Evolutionary conservation across 2,797 vertebrate genomes (phyloP).

Genomic region (Brotula barbata): DNA sequence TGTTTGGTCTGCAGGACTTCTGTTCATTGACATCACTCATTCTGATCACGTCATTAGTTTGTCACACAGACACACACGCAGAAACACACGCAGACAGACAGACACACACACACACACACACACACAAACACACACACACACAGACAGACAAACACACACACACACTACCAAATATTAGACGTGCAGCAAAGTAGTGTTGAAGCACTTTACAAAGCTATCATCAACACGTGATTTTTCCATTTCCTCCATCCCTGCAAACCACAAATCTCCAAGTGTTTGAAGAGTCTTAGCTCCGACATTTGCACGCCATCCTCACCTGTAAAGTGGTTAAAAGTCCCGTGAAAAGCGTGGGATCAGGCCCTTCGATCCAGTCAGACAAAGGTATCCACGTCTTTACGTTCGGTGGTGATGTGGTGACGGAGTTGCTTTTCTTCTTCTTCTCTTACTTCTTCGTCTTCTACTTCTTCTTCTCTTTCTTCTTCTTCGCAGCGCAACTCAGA

Average conservation of each 20-base stretch:
- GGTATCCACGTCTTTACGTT: conserved; percentile 43
- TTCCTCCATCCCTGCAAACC: neutral
- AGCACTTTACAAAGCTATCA: neutral
- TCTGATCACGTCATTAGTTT: conserved; percentile 50
- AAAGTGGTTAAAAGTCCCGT: neutral
- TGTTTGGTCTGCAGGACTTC: conserved; percentile 48
- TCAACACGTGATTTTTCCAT: neutral
- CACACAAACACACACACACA: too few relatives aligned
- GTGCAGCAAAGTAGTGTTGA: neutral
- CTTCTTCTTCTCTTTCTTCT: neutral
- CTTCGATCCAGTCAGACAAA: conserved; percentile 46
- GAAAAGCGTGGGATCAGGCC: neutral
- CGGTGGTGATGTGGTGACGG: conserved; percentile 56
- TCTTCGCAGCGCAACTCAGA: conserved; percentile 40
- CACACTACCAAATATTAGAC: too few relatives aligned
- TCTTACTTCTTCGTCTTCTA: too few relatives aligned
- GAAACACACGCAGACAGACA: too few relatives aligned
- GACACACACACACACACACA: too few relatives aligned
- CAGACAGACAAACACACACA: too few relatives aligned
- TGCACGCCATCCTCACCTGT: conserved; percentile 47
- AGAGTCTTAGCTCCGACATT: too few relatives aligned
- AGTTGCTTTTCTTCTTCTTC: conserved; percentile 20
- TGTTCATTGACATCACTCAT: conserved; percentile 52
- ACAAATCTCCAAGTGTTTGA: too few relatives aligned
- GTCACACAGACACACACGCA: conserved; percentile 7